Evolutionary conservation across 2,888 invertebrate genomes (phyloP).

Genomic region (Xestia sexstrigata): DNA sequence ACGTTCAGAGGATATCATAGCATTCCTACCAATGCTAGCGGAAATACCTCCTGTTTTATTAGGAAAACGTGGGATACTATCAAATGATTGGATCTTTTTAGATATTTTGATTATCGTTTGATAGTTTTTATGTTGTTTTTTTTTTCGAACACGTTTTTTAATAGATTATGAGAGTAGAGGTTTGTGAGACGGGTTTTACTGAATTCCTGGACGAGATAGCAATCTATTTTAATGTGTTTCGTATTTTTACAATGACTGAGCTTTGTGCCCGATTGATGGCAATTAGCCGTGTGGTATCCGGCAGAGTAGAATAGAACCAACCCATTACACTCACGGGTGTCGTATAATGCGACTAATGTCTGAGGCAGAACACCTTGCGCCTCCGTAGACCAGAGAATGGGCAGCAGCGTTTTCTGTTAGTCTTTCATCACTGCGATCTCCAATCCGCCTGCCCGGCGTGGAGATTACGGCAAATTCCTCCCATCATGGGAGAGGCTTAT

Average conservation of each 20-base stretch:
- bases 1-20: slow-evolving; percentile 77
- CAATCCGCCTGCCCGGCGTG: too few relatives aligned
- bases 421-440: too few relatives aligned
- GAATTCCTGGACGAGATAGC: not conserved
- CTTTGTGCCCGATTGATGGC: too few relatives aligned
- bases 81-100: slow-evolving; percentile 50
- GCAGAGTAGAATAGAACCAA: too few relatives aligned
- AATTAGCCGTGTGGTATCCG: too few relatives aligned
- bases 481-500: too few relatives aligned
- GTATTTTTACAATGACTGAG: not conserved
- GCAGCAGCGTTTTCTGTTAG: too few relatives aligned
- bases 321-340: too few relatives aligned
- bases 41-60: slow-evolving; percentile 74
- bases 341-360: too few relatives aligned
- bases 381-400: too few relatives aligned
- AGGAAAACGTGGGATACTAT: slow-evolving; percentile 44
- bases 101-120: slow-evolving; percentile 40
- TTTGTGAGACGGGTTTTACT: not conserved
- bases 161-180: not conserved
- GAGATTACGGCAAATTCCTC: too few relatives aligned
- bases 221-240: not conserved
- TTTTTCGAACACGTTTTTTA: not conserved
- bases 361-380: too few relatives aligned
- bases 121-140: slow-evolving; percentile 18
- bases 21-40: slow-evolving; percentile 81